A percentile compares a stretch with the other conserved stretches of the same genome.
Conservation (phyloP, 2,113 vertebrate genomes). For the Patagioenas fasciata region DNA sequence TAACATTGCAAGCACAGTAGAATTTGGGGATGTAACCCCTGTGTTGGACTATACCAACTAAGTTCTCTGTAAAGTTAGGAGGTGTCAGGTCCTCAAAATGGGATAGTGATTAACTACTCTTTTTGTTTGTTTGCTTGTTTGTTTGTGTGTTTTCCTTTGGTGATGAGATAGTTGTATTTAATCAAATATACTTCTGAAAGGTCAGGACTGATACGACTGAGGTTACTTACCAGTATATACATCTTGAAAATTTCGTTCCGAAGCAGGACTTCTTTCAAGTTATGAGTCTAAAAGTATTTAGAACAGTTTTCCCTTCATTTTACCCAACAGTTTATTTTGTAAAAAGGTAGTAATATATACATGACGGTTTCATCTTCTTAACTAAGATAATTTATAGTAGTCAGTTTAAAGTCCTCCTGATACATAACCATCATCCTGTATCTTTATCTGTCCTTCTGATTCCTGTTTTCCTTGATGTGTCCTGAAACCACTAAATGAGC, state of each 20-base stretch:
- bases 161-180: neutral
- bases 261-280: neutral
- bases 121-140: neutral
- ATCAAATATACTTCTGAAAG: neutral
- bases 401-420: neutral
- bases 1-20: neutral
- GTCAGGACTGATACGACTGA: neutral
- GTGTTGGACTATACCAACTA: neutral
- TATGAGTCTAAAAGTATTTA: neutral
- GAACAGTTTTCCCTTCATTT: neutral
- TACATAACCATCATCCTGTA: neutral
- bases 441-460: neutral
- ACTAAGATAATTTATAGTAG: neutral
- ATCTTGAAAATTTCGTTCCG: neutral
- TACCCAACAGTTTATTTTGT: neutral
- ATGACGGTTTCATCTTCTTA: neutral
- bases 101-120: neutral
- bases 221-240: neutral
- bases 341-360: neutral
- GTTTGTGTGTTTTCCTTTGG: neutral
- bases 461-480: neutral
- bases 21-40: neutral
- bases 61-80: neutral
- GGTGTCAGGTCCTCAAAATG: neutral
- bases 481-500: neutral